Conservation (phyloP, 2,888 invertebrate species). For the Drosophila yooni region DNA sequence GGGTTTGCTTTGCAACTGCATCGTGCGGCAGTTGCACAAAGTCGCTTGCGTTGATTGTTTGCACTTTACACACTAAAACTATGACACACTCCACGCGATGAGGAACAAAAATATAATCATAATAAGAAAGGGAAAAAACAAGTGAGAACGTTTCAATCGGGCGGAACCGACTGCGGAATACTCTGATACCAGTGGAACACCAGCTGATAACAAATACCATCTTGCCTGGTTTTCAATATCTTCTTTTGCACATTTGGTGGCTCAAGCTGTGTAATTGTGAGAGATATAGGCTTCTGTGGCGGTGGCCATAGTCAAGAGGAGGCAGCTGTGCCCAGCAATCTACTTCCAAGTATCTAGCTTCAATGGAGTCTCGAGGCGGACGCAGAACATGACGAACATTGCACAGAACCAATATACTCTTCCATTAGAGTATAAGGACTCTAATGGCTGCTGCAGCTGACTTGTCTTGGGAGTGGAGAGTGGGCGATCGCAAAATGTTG, state of each 20-base stretch:
- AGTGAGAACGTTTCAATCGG: neutral
- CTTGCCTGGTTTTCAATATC: neutral
- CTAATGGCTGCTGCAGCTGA: conserved; percentile 35
- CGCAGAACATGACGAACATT: neutral
- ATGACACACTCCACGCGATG: conserved; percentile 53
- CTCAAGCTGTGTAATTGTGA: neutral
- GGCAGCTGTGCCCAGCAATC: neutral
- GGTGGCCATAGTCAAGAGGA: neutral
- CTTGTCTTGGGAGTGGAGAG: conserved; percentile 11
- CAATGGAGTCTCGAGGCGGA: neutral
- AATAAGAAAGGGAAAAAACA: conserved; percentile 2
- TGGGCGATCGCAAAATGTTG: conserved; percentile 11
- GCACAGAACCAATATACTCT: neutral
- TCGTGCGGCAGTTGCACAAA: conserved; percentile 63
- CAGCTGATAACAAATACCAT: neutral
- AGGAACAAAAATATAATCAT: conserved; percentile 15
- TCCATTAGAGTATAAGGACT: neutral
- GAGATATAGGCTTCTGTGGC: neutral
- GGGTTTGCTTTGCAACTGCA: conserved; percentile 29
- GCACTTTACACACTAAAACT: conserved; percentile 75
- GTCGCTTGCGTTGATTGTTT: conserved; percentile 78
- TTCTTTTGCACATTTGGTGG: neutral
- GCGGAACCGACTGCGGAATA: neutral
- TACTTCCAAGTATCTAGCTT: neutral
- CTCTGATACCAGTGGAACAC: neutral